phyloP scores from a whole-genome alignment of 2,113 vertebrate genomes.

The Macrotis lagotis region DNA sequence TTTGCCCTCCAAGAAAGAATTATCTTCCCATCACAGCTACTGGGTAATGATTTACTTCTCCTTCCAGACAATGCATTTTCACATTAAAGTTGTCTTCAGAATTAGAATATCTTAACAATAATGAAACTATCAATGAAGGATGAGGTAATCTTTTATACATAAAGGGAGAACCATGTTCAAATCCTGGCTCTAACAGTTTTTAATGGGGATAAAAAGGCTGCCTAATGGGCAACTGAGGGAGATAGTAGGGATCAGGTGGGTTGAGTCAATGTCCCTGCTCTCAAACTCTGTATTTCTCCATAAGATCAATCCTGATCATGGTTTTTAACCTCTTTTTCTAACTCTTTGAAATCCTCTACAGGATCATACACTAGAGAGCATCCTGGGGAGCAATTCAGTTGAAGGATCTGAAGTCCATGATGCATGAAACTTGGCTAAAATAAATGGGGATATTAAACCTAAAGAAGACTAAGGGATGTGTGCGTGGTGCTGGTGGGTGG shows the following conservation, averaged over 20 bases:
- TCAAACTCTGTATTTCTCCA: background rate
- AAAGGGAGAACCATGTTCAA: background rate
- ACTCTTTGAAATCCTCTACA: background rate
- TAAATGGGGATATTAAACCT: background rate
- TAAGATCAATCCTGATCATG: background rate
- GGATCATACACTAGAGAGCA: background rate
- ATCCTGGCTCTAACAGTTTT: background rate
- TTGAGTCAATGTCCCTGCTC: background rate
- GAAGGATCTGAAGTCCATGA: background rate
- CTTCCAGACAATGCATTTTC: background rate
- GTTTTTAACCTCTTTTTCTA: background rate
- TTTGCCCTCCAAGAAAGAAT: background rate
- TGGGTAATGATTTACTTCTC: background rate
- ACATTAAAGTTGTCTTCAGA: background rate
- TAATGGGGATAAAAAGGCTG: no score
- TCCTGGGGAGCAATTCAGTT: background rate
- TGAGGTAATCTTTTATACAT: background rate
- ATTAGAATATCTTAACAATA: background rate
- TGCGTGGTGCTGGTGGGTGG: background rate
- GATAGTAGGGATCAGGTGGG: background rate
- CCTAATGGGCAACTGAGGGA: background rate
- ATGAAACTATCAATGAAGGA: background rate
- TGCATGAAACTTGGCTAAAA: background rate
- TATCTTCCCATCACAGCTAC: background rate
- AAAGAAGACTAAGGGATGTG: background rate